Evolutionary conservation across 92 coral and sea anemone genomes (phyloP).

Genomic region (Diadumene lineata): DNA sequence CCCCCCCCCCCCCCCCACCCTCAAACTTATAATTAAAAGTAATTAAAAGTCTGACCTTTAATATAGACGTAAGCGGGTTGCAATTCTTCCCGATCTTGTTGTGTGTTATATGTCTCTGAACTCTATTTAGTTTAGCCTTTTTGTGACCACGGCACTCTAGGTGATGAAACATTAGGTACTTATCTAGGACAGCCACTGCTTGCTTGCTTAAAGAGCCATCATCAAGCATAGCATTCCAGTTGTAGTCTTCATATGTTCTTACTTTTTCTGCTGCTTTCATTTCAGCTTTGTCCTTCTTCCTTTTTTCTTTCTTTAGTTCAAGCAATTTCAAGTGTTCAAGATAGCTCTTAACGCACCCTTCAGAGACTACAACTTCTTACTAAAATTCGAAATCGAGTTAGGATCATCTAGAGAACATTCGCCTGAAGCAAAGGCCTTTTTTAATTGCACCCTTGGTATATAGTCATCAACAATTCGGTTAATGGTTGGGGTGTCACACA

Average conservation of each 20-base stretch:
- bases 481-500: constrained; percentile 30
- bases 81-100: too few species aligned
- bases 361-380: constrained; percentile 44
- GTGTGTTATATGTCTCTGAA: too few species aligned
- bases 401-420: constrained; percentile 46
- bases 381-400: constrained; percentile 27
- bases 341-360: constrained; percentile 42
- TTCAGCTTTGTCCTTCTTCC: not conserved
- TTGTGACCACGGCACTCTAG: too few species aligned
- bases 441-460: constrained; percentile 51
- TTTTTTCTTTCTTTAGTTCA: not conserved
- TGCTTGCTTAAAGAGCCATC: too few species aligned
- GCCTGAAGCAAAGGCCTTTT: constrained; percentile 40
- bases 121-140: too few species aligned
- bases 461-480: constrained; percentile 51
- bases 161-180: too few species aligned
- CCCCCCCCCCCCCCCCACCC: too few species aligned
- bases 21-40: too few species aligned
- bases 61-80: too few species aligned
- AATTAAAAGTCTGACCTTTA: too few species aligned
- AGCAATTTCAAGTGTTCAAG: constrained; percentile 37
- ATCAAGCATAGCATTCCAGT: not conserved
- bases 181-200: too few species aligned
- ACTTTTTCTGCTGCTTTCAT: too few species aligned
- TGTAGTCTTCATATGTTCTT: not conserved